Evolutionary conservation across 2,113 vertebrate genomes (phyloP), one percentile per base, ranked within the genome.

Genomic region (Gorilla gorilla): DNA sequence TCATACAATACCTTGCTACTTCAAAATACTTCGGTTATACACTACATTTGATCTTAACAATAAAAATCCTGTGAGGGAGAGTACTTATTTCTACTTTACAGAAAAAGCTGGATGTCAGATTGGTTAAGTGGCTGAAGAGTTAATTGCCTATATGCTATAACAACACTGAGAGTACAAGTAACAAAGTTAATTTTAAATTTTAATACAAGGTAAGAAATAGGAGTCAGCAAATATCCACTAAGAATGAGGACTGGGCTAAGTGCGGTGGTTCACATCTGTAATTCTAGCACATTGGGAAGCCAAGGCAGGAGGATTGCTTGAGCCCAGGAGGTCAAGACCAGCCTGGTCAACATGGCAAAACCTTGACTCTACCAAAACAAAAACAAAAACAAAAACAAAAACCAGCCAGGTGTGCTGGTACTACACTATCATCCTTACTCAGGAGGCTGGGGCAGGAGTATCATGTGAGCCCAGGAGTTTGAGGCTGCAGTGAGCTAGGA

Each of bases 111-210:
- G 25, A 55, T 82, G 30, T 52, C 23, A 66, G 50, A 57, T 57
- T 89, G 48, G 68, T 38, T 59, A 91, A 82, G 76, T 81, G 75
- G 40, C 14, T 70, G 12, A 35, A 73, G 27, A 68, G 22, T 75
- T 82, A 59, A 81, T 8, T 72, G 43, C 9, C 30, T 84, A 64
- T 73, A 84, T 89, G n/a, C 25, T 73, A 10, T n/a, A 84, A 16
- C 18, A 84, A 92, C 22, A 84, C 14, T 68, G 5, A 50, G 18
- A 72, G 23, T 8, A 13, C 43, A 52, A 84, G 48, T 20, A 96
- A 92, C 66, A 79, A 82, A 76, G 43, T 85, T 52, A 84, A 73
- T 55, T 89, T 92, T 64, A 84, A 76, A 92, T 78, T 70, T 18
- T 92, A 84, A 92, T 70, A 95, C 52, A 57, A 89, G 4, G 38